Evolutionary conservation across 2,797 vertebrate genomes (phyloP).

Genomic region (Premnoplex brunnescens): DNA sequence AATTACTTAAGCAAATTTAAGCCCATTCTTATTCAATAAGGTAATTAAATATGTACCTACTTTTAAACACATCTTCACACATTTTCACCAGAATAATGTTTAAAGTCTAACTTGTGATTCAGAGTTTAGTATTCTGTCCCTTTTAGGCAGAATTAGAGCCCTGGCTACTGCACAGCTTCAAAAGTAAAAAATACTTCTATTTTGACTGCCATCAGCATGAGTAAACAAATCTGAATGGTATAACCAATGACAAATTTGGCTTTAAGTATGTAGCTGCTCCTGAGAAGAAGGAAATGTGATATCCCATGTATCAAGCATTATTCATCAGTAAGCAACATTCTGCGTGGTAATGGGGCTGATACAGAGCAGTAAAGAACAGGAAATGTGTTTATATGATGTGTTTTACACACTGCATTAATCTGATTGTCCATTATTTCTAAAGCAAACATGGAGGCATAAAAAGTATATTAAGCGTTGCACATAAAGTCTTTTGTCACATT

Average conservation of each 20-base stretch:
- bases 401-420: conserved; percentile 42
- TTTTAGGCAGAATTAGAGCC: background rate
- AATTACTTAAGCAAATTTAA: background rate
- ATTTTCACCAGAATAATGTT: background rate
- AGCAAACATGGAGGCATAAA: conserved; percentile 36
- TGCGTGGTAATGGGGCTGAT: background rate
- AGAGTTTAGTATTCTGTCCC: background rate
- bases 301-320: background rate
- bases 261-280: background rate
- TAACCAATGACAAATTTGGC: background rate
- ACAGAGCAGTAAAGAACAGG: conserved; percentile 19
- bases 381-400: conserved; percentile 26
- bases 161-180: background rate
- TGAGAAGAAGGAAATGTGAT: background rate
- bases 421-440: conserved; percentile 49
- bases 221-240: background rate
- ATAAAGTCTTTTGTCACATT: conserved; percentile 27
- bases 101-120: background rate
- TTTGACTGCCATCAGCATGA: background rate
- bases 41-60: background rate
- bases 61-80: background rate
- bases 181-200: background rate
- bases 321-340: conserved; percentile 4
- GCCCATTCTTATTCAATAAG: background rate
- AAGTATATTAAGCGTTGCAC: conserved; percentile 33